Percentiles rank a stretch among this genome's conserved stretches.
Evolutionary conservation across 2,888 invertebrate species (phyloP).

Genomic region (Galerucella nymphaeae): DNA sequence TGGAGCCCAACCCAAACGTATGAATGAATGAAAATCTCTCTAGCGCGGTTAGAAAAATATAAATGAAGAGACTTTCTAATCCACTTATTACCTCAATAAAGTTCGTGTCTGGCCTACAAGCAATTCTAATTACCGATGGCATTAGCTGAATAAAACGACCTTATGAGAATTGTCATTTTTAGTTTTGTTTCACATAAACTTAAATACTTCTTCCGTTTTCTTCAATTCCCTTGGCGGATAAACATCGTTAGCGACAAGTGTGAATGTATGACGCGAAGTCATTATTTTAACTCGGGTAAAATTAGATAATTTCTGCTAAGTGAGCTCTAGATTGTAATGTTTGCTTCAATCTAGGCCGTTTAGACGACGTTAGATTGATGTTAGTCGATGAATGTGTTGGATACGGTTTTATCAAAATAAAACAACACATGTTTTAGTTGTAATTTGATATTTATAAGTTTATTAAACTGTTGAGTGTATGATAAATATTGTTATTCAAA

Average conservation of each 20-base stretch:
- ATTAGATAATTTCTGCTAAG: slow-evolving; percentile 52
- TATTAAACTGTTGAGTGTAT: too few species aligned
- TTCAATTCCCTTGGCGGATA: slow-evolving; percentile 63
- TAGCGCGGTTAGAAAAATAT: too few species aligned
- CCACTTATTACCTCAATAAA: too few species aligned
- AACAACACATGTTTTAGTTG: not conserved
- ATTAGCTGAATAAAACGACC: slow-evolving; percentile 45
- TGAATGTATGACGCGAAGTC: slow-evolving; percentile 64
- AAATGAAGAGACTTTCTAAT: not conserved
- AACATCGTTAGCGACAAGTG: slow-evolving; percentile 61
- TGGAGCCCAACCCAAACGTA: too few species aligned
- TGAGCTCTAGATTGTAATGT: slow-evolving; percentile 31
- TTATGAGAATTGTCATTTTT: slow-evolving; percentile 55
- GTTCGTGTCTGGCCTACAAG: slow-evolving; percentile 6
- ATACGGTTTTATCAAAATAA: not conserved
- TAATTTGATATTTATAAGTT: not conserved
- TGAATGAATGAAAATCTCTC: too few species aligned
- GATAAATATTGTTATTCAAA: too few species aligned
- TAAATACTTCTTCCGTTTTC: slow-evolving; percentile 65
- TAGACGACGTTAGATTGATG: not conserved
- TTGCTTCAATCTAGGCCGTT: slow-evolving; percentile 19
- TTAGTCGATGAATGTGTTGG: slow-evolving; percentile 8
- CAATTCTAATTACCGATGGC: slow-evolving; percentile 35
- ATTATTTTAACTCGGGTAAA: slow-evolving; percentile 56
- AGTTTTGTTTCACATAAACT: slow-evolving; percentile 58